Evolutionary conservation across 2,888 invertebrate species (phyloP), one percentile per base, ranked within the genome.

Genomic region (Ochropleura plecta): DNA sequence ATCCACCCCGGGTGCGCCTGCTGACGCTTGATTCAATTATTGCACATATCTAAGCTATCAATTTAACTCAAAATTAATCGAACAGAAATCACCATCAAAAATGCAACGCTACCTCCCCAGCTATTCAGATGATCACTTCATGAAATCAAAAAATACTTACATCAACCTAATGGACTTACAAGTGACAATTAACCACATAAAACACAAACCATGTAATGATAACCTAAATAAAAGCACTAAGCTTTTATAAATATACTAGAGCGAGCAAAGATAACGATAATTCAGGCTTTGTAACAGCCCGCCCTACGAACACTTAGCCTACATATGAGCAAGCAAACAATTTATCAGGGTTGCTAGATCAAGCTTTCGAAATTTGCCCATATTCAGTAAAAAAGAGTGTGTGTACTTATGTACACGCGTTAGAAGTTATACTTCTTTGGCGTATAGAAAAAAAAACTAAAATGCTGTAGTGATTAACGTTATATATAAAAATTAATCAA

Each of bases 281-380:
- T 70, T 79, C 66, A 72, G 78, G 60, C 80, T 83, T 83, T 79
- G 70, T 60, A 66, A 40, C 63, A 14, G n/a, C 79, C 82, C 81
- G 69, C 63, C 63, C 73, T 73, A 30, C 30, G 65, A 10, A 62
- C 83, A 83, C 81, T 81, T 83, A 81, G 66, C 81, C 81, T 83
- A 83, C 79, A 83, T 81, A 67, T 66, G 79, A 66, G 57, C 51
- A 49, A 7, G 48, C 51, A 59, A 81, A 73, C 59, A 55, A 62
- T 68, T 79, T 79, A 60, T 20, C 44, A 46, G 62, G n/a, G 62
- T 44, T 44, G 62, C 62, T 14, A 62, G 14, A 62, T 20, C 14
- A n/a, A 20, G n/a, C 7, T 62, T 44, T 44, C 7, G 12, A 8
- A 62, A 46, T 62, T 44, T 10, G 12, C 60, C 44, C 44, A n/a